Percentiles rank a stretch among this genome's conserved stretches.
Conservation (phyloP, 2,113 vertebrate genomes). For the Phrynosoma platyrhinos region DNA sequence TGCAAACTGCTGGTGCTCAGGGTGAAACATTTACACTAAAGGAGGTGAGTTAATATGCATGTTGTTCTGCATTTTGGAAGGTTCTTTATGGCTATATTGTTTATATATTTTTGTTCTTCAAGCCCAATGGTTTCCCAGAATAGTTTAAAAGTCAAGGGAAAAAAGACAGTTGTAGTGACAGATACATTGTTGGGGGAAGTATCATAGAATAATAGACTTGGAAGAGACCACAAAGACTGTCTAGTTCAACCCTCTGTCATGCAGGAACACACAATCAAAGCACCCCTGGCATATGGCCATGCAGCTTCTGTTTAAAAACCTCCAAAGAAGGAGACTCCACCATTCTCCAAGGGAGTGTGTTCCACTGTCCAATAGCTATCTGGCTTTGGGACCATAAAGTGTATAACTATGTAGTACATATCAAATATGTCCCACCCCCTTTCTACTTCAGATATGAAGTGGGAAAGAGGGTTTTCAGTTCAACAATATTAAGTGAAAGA, state of each 20-base stretch:
- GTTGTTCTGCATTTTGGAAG: neutral
- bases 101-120: neutral
- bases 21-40: slow-evolving; percentile 93
- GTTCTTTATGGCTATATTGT: neutral
- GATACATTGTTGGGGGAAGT: neutral
- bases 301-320: too few relatives aligned
- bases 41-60: slow-evolving; percentile 80
- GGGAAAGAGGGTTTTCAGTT: neutral
- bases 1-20: slow-evolving; percentile 91
- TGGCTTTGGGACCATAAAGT: neutral
- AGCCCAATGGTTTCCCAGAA: neutral
- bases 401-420: neutral
- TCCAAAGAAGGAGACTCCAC: too few relatives aligned
- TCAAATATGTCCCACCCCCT: neutral
- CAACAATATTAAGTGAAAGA: neutral
- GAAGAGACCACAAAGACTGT: too few relatives aligned
- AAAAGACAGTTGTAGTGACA: neutral
- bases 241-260: too few relatives aligned
- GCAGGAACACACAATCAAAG: too few relatives aligned
- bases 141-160: neutral
- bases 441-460: neutral
- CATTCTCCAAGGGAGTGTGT: too few relatives aligned
- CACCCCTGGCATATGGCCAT: too few relatives aligned
- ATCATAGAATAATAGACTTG: neutral
- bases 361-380: too few relatives aligned